Evolutionary conservation across 1,140 invertebrate species (phyloP).

Genomic region (Holcopasites calliopsidis): DNA sequence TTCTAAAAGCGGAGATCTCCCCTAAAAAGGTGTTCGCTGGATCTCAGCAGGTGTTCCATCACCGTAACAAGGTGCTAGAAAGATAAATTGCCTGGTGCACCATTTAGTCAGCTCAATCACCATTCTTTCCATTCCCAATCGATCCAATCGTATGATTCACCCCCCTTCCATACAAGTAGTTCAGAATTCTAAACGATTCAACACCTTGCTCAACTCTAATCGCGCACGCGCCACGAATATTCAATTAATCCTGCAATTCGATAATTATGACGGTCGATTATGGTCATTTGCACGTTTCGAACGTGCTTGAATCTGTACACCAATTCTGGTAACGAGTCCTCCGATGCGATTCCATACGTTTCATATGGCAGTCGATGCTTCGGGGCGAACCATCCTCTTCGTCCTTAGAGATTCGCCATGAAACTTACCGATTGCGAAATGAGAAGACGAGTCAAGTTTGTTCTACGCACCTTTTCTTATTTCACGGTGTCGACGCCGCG

Average conservation of each 20-base stretch:
- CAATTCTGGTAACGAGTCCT: neutral
- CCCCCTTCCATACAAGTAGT: too few relatives aligned
- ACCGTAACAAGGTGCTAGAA: neutral
- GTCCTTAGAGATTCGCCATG: neutral
- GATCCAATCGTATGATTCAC: neutral
- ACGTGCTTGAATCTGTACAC: too few relatives aligned
- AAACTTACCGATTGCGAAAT: neutral
- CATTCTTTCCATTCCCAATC: slow-evolving; percentile 2
- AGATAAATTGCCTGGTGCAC: slow-evolving; percentile 4
- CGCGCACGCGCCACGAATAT: neutral
- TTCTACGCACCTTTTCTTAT: neutral
- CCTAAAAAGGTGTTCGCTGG: neutral
- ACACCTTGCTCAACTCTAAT: neutral
- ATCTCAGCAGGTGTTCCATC: neutral
- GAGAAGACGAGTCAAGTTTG: neutral
- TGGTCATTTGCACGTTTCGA: too few relatives aligned
- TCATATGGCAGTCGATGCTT: neutral
- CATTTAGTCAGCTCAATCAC: neutral
- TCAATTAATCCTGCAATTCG: too few relatives aligned
- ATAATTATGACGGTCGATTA: too few relatives aligned
- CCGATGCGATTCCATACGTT: neutral
- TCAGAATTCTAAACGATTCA: neutral
- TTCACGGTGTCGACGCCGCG: neutral
- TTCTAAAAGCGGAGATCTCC: too few relatives aligned
- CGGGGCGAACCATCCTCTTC: too few relatives aligned